Base-by-base conservation (phyloP, 2,888 invertebrate genomes). In the Pediacus dermestoides region DNA sequence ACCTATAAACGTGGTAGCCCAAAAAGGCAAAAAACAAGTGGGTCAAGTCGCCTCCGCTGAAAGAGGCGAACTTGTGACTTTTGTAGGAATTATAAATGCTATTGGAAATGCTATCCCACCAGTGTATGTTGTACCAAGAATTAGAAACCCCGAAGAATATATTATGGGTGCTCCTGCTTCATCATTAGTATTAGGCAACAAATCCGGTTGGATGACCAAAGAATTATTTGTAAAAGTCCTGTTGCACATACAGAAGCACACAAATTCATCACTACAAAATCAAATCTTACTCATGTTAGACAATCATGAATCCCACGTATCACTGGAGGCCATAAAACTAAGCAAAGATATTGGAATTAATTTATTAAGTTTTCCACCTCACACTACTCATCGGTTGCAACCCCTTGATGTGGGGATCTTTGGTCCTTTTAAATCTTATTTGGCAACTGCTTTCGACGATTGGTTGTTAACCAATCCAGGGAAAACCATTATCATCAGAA, bases 341-440 rank as follows among this genome's bases (percentile, higher is more conserved):
- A 52, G 53, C 15, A 57, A 54, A 44, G 56, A 57, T 34, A 53
- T 60, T 47, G 61, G 63, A 3, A 53, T 67, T 23, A 39, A 57
- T 14, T 30, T 61, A 30, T 37, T 64, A 13, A 55, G 60, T 3
- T 57, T 67, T 36, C 60, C 63, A 10, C 63, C 61, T 4, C 61
- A 65, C 34, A 56, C 53, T 37, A 49, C 50, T 15, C 62, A 65
- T 44, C 50, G 51, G 30, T 34, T 64, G n/a, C 62, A 65, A 44
- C 63, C 63, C 9, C 36, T 62, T 12, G 58, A 56, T 39, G 39
- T 46, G 4, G 35, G 49, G 12, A 54, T 64, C 1, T 58, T 48
- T 49, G 54, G 55, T 3, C 55, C 61, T 7, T 57, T 63, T 32
- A 64, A 63, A 37, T 42, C 44, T 8, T 54, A 50, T 7, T 50